Evolutionary conservation across 2,113 vertebrate genomes (phyloP), one percentile per base, ranked within the genome.

Genomic region (Sinocyclocheilus rhinocerous): DNA sequence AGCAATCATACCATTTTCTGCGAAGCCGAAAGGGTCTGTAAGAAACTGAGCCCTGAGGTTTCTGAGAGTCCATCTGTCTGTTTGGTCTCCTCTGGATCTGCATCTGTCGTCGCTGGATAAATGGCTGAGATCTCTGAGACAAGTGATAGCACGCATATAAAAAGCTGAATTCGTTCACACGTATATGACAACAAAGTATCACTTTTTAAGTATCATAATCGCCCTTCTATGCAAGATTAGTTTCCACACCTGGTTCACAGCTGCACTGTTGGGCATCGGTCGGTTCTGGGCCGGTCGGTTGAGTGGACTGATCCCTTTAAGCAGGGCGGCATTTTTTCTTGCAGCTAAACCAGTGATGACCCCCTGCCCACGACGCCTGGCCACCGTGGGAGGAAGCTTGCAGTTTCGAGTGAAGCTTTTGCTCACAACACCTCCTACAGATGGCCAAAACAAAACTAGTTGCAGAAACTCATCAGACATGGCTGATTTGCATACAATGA

Each of bases 321-420:
- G 92, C 79, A 96, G 89, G 2, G 94, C 92, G 20, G 94, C 59
- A 2, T 95, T 93, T 77, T 96, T 97, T 85, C 94, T 94, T 42
- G 97, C 96, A n/a, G 97, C 97, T 90, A 98, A 94, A 2, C 97
- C 96, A 0, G 97, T 98, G 88, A 97, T 95, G 26, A 98, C 93
- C 87, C 97, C 96, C 0, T 98, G 98, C 81, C 96, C 92, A 59
- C 94, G 94, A 55, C 96, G 95, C 85, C 95, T 96, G 65, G 93
- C 94, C n/a, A 92, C 88, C 0, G 72, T 11, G 16, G 90, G 90
- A 10, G 88, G 89, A 70, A 94, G 76, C 24, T 90, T 91, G 91
- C 93, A 95, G 89, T 91, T 94, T 88, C 93, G 92, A 2, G 91
- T 96, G 76, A 96, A 87, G 26, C 70, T 4, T 86, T 87, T 95